Evolutionary conservation across 53 echinoderm and acorn worm genomes (phyloP).

Genomic region (Antedon mediterranea): DNA sequence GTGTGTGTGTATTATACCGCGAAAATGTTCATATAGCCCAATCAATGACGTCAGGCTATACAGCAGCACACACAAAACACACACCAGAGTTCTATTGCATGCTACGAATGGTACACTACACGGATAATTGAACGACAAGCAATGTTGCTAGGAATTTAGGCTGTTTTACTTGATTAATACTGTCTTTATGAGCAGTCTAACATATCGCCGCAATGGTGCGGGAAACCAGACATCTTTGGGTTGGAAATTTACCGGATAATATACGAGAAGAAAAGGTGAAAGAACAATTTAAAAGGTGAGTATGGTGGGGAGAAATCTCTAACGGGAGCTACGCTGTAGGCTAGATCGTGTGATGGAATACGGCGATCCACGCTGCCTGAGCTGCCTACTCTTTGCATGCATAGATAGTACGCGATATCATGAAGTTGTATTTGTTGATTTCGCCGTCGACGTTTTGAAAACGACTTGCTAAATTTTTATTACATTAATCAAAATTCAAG

Average conservation of each 20-base stretch:
- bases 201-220: slow-evolving; percentile 99
- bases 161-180: slow-evolving; percentile 41
- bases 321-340: neutral
- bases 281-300: slow-evolving; percentile 99
- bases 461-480: too few relatives aligned
- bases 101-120: neutral
- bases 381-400: too few relatives aligned
- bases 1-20: neutral
- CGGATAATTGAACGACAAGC: slow-evolving; percentile 15
- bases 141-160: slow-evolving; percentile 11
- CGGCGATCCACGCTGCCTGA: neutral
- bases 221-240: slow-evolving; percentile 99
- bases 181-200: slow-evolving; percentile 84
- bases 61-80: neutral
- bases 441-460: too few relatives aligned
- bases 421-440: too few relatives aligned
- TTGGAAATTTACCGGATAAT: slow-evolving; percentile 99
- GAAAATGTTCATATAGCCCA: neutral
- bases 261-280: slow-evolving; percentile 97
- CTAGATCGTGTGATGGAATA: neutral
- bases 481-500: too few relatives aligned
- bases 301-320: slow-evolving; percentile 6
- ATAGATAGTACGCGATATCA: too few relatives aligned
- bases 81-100: neutral
- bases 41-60: neutral